phyloP scores from a whole-genome alignment of 2,888 invertebrate species.

The Megastigmus dorsalis region DNA sequence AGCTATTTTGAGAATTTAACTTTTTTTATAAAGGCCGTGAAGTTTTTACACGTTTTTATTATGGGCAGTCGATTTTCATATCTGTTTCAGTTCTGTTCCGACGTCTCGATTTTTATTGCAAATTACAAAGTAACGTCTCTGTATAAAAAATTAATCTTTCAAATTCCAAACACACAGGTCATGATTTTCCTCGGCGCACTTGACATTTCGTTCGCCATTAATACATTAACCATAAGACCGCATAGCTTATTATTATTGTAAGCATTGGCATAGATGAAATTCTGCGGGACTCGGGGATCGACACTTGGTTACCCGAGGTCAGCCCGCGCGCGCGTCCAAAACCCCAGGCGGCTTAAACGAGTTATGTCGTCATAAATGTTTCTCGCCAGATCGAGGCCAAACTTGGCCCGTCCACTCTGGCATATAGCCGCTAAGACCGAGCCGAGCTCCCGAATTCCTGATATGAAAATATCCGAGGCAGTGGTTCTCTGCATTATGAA shows the following conservation, averaged over 20 bases:
- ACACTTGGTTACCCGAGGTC: constrained; percentile 32
- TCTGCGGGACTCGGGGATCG: constrained; percentile 3
- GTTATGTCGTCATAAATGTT: constrained; percentile 64
- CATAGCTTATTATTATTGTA: constrained; percentile 30
- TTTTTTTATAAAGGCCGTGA: no score
- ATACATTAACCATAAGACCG: constrained; percentile 13
- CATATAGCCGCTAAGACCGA: no score
- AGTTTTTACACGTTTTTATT: no score
- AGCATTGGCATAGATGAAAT: constrained; percentile 31
- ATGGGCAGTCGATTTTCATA: no score
- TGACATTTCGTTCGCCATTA: not conserved
- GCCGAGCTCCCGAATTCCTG: constrained; percentile 2
- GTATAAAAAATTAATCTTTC: no score
- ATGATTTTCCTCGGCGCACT: not conserved
- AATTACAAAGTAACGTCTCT: no score
- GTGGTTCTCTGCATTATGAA: constrained; percentile 13
- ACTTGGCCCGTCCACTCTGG: no score
- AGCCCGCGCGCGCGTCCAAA: constrained; percentile 6
- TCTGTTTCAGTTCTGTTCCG: no score
- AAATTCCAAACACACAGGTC: no score
- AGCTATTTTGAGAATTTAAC: no score
- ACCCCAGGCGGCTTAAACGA: constrained; percentile 58
- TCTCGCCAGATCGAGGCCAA: constrained; percentile 50
- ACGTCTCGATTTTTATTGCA: no score
- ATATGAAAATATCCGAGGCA: constrained; percentile 26